Evolutionary conservation across 2,797 vertebrate genomes (phyloP), one percentile per base, ranked within the genome.

Genomic region (Hyperoplus lanceolatus): DNA sequence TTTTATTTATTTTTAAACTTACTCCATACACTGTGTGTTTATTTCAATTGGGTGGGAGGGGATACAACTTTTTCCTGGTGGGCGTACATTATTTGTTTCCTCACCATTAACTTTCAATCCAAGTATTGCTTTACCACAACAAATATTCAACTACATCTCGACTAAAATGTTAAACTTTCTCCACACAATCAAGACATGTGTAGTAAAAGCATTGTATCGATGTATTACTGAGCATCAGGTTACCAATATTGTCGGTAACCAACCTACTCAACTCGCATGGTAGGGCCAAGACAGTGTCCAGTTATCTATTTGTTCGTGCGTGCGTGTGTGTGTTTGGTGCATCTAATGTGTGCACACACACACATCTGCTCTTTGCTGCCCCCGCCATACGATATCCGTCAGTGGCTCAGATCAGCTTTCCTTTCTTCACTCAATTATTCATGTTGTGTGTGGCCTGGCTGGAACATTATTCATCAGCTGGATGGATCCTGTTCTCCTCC

Each of bases 381-480:
- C 66, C 11, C 11, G 43, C 75, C 56, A 79, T 21, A 58, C 21
- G 0, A 79, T 65, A 84, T 83, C 89, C 8, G 79, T 87, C 89
- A 79, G 65, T 15, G 65, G 76, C 71, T 63, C 73, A 69, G 93
- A 94, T 95, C 93, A 83, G 82, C 82, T 96, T 95, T 94, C 95
- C 64, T 72, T 73, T 73, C 73, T 58, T 70, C 68, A 38, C 83
- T 95, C 75, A 93, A 96, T 95, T 94, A 95, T 96, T 96, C 81
- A 96, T 93, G 85, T 46, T 71, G 76, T 82, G 89, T 91, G 89
- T 85, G 77, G 90, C 85, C 90, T 80, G 77, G 81, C 82, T 94
- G 84, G 85, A 93, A 92, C 92, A 94, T 93, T 94, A 94, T 94
- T 94, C 85, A 93, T 91, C 87, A 89, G 79, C 88, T 88, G 67